A percentile compares a stretch with the other conserved stretches of the same genome.
phyloP scores from a whole-genome alignment of 2,113 vertebrate species.

The Otocyon megalotis region DNA sequence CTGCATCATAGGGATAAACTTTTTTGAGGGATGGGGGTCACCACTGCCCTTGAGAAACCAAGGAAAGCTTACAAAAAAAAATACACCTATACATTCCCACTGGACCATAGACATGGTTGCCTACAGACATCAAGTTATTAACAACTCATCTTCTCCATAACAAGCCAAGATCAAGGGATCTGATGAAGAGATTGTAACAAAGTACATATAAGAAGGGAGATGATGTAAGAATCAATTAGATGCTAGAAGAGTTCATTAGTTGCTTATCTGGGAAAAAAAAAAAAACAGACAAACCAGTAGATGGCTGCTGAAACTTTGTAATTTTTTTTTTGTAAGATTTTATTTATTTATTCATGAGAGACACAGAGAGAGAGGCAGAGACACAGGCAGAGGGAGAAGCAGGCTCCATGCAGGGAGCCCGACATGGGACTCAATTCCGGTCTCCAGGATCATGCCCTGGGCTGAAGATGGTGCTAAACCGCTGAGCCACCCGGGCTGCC shows the following conservation, averaged over 20 bases:
- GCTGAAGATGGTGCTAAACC: too few relatives aligned
- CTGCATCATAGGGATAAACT: background rate
- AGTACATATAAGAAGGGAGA: background rate
- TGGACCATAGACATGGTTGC: background rate
- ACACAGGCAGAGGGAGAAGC: too few relatives aligned
- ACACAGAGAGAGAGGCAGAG: too few relatives aligned
- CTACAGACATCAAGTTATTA: background rate
- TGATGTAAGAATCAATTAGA: background rate
- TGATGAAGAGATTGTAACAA: background rate
- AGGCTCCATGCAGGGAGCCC: too few relatives aligned
- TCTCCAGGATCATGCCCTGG: too few relatives aligned
- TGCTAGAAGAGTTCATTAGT: background rate
- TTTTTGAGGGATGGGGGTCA: background rate
- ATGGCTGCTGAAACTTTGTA: background rate
- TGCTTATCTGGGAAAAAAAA: background rate
- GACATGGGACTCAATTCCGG: too few relatives aligned
- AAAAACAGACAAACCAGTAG: background rate
- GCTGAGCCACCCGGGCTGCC: too few relatives aligned
- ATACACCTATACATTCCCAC: background rate
- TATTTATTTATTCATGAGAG: too few relatives aligned
- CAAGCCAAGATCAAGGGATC: constrained; percentile 35
- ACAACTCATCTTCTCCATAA: background rate
- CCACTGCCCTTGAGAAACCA: background rate
- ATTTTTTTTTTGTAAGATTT: background rate
- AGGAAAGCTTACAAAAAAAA: background rate